phyloP scores from a whole-genome alignment of 1,140 invertebrate species.

The Eurosta solidaginis region DNA sequence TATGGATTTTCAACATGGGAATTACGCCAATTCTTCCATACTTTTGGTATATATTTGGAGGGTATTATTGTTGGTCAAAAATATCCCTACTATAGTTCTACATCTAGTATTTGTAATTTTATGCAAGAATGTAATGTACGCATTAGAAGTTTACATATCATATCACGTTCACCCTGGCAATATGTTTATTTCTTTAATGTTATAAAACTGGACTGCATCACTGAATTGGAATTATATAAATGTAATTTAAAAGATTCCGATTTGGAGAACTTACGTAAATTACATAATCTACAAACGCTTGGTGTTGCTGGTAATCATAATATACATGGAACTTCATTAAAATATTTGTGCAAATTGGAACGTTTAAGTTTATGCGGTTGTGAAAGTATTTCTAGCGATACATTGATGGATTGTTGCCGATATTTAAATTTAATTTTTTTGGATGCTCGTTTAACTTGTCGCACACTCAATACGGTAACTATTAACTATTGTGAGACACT shows the following conservation, averaged over 20 bases:
- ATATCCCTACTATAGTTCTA: background rate
- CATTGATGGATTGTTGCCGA: background rate
- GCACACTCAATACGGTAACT: background rate
- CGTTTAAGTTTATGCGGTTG: background rate
- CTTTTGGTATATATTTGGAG: background rate
- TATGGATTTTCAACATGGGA: background rate
- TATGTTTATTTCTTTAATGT: background rate
- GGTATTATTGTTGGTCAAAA: background rate
- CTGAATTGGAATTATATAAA: background rate
- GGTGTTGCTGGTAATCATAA: background rate
- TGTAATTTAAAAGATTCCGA: background rate
- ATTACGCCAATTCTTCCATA: background rate
- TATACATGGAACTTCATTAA: background rate
- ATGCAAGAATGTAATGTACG: background rate
- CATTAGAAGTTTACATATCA: background rate
- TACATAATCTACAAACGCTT: background rate
- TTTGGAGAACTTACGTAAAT: background rate
- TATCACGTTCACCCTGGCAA: background rate
- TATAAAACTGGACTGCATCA: background rate
- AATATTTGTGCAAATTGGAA: background rate
- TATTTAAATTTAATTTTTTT: background rate
- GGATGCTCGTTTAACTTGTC: background rate
- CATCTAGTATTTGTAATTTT: background rate
- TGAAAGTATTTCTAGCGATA: background rate
- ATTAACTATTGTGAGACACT: background rate